These are phyloP conservation scores for Thunnus maccoyii DNA, from an alignment of 2,113 vertebrate species.

Conservation along the genomic window DNA sequence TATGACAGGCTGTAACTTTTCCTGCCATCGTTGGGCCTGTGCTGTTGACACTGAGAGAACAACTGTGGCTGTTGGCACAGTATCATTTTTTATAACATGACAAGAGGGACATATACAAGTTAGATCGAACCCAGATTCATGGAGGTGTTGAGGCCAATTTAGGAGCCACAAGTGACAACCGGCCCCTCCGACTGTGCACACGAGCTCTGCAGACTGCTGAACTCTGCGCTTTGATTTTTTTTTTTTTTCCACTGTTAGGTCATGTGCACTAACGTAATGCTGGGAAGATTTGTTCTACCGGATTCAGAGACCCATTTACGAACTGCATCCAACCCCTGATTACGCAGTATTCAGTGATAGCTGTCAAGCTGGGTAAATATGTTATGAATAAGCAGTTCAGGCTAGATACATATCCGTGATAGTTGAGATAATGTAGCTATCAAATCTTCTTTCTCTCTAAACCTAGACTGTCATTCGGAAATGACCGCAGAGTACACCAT, in stretches of 20 bases:
- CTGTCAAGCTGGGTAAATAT: conserved; percentile 22
- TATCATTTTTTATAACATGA: conserved; percentile 19
- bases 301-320: conserved; percentile 13
- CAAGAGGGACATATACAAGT: conserved; percentile 20
- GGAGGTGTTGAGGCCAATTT: conserved; percentile 14
- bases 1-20: conserved; percentile 68
- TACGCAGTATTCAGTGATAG: conserved; percentile 4
- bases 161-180: background rate
- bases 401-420: background rate
- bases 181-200: conserved; percentile 7
- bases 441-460: conserved; percentile 4
- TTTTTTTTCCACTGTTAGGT: background rate
- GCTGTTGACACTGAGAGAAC: conserved; percentile 49
- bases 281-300: conserved; percentile 13
- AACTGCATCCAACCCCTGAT: conserved; percentile 9
- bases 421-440: background rate
- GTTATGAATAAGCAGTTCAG: conserved; percentile 18
- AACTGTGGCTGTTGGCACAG: conserved; percentile 47
- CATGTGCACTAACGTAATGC: background rate
- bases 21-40: conserved; percentile 56
- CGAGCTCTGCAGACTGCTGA: conserved; percentile 14
- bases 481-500: background rate
- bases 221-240: background rate
- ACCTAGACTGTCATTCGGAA: background rate
- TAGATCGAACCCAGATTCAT: conserved; percentile 28